Percentiles rank a stretch among this genome's conserved stretches.
Conservation (phyloP, 2,797 vertebrate species). For the Argya squamiceps region DNA sequence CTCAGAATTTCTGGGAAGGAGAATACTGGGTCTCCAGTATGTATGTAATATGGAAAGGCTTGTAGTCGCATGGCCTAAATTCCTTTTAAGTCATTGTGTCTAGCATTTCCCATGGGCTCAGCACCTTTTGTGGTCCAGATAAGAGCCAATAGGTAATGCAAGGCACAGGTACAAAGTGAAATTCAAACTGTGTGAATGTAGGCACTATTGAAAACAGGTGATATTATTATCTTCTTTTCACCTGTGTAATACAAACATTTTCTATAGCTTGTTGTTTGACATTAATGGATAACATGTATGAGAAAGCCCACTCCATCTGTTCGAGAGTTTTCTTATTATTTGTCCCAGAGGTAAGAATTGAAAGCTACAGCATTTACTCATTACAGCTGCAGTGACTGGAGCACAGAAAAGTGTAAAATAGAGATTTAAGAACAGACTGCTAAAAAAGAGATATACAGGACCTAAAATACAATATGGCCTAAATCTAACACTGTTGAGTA, state of each 20-base stretch:
- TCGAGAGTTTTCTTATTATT: background rate
- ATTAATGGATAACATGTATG: slow-evolving; percentile 44
- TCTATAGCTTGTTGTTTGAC: slow-evolving; percentile 56
- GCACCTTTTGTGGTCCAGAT: background rate
- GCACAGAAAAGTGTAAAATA: background rate
- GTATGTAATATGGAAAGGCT: background rate
- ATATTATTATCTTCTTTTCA: slow-evolving; percentile 36
- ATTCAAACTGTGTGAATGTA: slow-evolving; percentile 7
- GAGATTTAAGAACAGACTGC: slow-evolving; percentile 37
- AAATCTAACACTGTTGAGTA: background rate
- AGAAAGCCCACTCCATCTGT: slow-evolving; percentile 26
- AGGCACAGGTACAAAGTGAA: slow-evolving; percentile 1
- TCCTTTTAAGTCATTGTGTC: background rate
- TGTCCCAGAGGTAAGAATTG: slow-evolving; percentile 12
- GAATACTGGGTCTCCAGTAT: background rate
- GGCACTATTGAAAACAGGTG: slow-evolving; percentile 12
- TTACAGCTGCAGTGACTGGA: background rate
- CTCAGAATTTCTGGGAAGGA: background rate
- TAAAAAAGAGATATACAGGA: slow-evolving; percentile 37
- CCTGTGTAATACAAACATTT: slow-evolving; percentile 37
- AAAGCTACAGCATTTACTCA: slow-evolving; percentile 29
- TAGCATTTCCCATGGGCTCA: background rate
- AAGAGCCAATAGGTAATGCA: background rate
- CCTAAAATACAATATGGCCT: slow-evolving; percentile 29
- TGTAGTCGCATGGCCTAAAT: background rate